A percentile compares a stretch with the other conserved stretches of the same genome.
Evolutionary conservation across 1,140 invertebrate genomes (phyloP).

Genomic region (Cardiocondyla obscurior): DNA sequence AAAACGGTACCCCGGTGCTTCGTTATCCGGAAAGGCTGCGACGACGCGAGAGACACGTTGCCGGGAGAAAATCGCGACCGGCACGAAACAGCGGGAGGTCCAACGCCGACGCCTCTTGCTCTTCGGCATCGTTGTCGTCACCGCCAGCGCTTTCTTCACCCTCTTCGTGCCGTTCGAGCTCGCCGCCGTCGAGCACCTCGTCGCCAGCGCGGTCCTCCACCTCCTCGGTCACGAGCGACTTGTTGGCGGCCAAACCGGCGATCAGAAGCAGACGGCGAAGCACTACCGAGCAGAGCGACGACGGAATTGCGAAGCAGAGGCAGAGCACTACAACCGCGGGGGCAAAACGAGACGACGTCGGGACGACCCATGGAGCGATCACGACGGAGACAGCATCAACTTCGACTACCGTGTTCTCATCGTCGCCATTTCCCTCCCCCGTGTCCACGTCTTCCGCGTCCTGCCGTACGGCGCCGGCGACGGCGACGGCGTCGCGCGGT

Average conservation of each 20-base stretch:
- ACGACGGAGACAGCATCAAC: not conserved
- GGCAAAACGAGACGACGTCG: conserved; percentile 9
- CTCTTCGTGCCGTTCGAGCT: conserved; percentile 51
- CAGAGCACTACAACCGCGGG: not conserved
- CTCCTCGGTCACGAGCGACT: conserved; percentile 34
- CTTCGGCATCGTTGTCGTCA: conserved; percentile 57
- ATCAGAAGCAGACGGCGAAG: not conserved
- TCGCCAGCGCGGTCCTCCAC: conserved; percentile 54
- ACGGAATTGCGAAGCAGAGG: conserved; percentile 45
- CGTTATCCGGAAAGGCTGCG: conserved; percentile 55
- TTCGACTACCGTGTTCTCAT: conserved; percentile 37
- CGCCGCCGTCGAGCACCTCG: conserved; percentile 49
- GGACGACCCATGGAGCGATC: not conserved
- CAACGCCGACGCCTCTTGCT: conserved; percentile 23
- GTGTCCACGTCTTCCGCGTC: conserved; percentile 57
- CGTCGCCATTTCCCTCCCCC: conserved; percentile 55
- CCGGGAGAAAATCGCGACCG: conserved; percentile 31
- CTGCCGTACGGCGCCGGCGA: conserved; percentile 22
- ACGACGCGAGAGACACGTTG: conserved; percentile 25
- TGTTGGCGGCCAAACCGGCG: not conserved
- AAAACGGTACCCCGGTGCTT: conserved; percentile 58
- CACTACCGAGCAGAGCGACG: not conserved
- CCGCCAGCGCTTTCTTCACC: conserved; percentile 37
- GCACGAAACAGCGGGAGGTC: not conserved
- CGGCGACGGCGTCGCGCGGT: conserved; percentile 23